phyloP scores from a whole-genome alignment of 2,113 vertebrate species.

The Sialia sialis region DNA sequence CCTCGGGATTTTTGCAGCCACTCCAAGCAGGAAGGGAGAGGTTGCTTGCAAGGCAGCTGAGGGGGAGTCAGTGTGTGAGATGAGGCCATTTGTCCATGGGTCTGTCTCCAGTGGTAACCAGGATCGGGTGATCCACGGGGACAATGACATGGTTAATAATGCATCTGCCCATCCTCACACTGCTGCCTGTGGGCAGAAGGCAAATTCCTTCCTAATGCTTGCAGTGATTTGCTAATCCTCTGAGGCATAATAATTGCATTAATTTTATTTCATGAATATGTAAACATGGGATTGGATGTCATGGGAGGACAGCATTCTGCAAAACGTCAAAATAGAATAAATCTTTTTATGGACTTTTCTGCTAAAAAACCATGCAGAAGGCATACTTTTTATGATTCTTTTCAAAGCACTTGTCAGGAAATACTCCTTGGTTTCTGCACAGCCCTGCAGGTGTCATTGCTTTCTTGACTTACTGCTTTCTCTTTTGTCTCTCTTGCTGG shows the following conservation, averaged over 20 bases:
- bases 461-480: background rate
- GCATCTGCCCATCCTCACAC: background rate
- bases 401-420: background rate
- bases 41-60: background rate
- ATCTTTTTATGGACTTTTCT: background rate
- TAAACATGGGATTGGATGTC: background rate
- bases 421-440: background rate
- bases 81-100: background rate
- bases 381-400: background rate
- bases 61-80: background rate
- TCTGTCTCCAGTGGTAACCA: constrained; percentile 36
- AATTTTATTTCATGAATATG: constrained; percentile 42
- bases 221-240: constrained; percentile 42
- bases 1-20: background rate
- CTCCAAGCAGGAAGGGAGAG: background rate
- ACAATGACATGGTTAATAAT: constrained; percentile 43
- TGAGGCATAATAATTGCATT: constrained; percentile 23
- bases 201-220: background rate
- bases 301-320: background rate
- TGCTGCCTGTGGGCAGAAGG: background rate
- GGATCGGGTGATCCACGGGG: constrained; percentile 18
- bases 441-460: background rate
- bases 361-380: background rate
- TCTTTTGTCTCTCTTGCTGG: background rate
- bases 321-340: background rate